A percentile compares a stretch with the other conserved stretches of the same genome.
Evolutionary conservation across 2,888 invertebrate genomes (phyloP).

Genomic region (Andricus curvator): DNA sequence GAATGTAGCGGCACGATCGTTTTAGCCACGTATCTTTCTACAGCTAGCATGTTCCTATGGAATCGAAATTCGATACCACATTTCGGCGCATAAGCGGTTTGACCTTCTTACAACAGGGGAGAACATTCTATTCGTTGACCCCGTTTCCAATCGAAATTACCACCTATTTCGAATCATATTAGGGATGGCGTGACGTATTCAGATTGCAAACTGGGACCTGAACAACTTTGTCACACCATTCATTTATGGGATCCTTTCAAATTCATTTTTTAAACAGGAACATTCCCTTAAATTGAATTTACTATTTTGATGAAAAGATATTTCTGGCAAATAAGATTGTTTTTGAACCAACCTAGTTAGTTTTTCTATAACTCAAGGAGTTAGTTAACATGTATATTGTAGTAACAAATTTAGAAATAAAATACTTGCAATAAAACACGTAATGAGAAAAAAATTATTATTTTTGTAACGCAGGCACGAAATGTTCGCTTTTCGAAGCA

Average conservation of each 20-base stretch:
- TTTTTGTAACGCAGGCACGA: too few species aligned
- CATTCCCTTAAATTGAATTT: too few species aligned
- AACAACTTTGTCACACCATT: background rate
- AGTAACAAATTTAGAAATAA: too few species aligned
- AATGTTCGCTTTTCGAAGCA: too few species aligned
- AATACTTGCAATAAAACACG: background rate
- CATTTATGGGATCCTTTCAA: background rate
- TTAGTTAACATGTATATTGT: too few species aligned
- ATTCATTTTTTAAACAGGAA: too few species aligned
- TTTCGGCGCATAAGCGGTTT: slow-evolving; percentile 37
- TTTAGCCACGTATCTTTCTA: slow-evolving; percentile 46
- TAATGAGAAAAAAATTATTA: too few species aligned
- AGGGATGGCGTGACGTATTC: background rate
- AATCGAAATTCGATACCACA: slow-evolving; percentile 70
- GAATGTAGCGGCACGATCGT: slow-evolving; percentile 53
- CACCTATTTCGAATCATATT: slow-evolving; percentile 33
- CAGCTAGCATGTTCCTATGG: slow-evolving; percentile 50
- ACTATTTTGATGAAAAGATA: too few species aligned
- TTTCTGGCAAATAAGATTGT: too few species aligned
- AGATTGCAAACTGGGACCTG: background rate
- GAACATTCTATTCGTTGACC: slow-evolving; percentile 33
- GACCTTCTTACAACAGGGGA: slow-evolving; percentile 27
- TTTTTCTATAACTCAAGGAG: background rate
- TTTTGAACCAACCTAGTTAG: too few species aligned
- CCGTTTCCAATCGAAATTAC: slow-evolving; percentile 34